Percentiles rank a stretch among this genome's conserved stretches.
Conservation (phyloP, 2,797 vertebrate genomes). For the Pelodytes ibericus region DNA sequence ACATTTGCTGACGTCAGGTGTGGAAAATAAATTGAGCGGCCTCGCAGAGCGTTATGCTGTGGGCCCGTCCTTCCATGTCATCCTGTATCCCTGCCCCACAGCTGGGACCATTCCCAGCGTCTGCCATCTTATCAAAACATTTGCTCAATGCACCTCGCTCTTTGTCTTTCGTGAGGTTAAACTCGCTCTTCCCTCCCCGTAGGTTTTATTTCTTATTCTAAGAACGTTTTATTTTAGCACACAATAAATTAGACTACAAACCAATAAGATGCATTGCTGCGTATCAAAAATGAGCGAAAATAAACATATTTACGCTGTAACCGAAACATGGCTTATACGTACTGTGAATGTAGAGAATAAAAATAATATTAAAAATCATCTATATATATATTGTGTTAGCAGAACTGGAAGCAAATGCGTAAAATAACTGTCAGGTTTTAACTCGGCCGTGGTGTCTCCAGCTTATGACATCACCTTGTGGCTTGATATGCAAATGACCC, state of each 20-base stretch:
- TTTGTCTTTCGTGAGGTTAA: not conserved
- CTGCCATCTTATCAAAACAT: not conserved
- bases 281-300: no score
- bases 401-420: no score
- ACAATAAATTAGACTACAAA: not conserved
- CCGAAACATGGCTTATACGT: no score
- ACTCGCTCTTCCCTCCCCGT: not conserved
- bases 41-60: not conserved
- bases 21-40: not conserved
- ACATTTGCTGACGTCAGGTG: conserved; percentile 1
- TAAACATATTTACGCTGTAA: no score
- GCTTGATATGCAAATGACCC: no score
- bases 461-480: no score
- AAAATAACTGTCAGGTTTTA: no score
- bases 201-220: not conserved
- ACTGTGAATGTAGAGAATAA: no score
- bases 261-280: no score
- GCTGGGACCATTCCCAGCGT: conserved; percentile 24
- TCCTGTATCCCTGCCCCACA: not conserved
- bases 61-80: not conserved
- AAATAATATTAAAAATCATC: no score
- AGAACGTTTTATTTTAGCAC: not conserved
- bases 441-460: no score
- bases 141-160: not conserved
- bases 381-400: no score